Evolutionary conservation across 2,113 vertebrate species (phyloP).

Genomic region (Pelmatolapia mariae): DNA sequence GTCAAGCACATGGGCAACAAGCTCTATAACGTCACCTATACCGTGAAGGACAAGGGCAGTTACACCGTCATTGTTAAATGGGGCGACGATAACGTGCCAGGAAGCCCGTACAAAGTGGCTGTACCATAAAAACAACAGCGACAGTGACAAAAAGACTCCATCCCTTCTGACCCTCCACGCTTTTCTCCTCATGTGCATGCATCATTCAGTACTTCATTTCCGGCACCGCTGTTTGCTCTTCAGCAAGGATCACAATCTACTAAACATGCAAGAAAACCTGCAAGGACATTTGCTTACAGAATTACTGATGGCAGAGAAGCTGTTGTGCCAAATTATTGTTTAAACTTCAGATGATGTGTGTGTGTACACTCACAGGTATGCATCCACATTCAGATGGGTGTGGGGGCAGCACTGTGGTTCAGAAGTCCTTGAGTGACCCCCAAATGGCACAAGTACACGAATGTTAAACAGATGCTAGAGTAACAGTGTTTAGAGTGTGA

Average conservation of each 20-base stretch:
- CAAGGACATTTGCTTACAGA: constrained; percentile 40
- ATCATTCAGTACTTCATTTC: neutral
- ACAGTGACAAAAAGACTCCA: constrained; percentile 7
- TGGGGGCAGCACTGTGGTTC: constrained; percentile 1
- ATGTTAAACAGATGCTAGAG: constrained; percentile 28
- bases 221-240: neutral
- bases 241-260: neutral
- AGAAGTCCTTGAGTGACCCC: neutral
- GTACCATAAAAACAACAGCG: constrained; percentile 62
- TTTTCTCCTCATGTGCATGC: neutral
- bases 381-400: neutral
- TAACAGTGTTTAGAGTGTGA: constrained; percentile 48
- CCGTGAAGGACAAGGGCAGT: constrained; percentile 88
- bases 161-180: neutral
- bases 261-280: constrained; percentile 41
- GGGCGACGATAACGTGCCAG: constrained; percentile 86
- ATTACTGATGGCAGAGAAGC: constrained; percentile 9
- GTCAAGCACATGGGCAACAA: constrained; percentile 91
- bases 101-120: constrained; percentile 87
- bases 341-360: constrained; percentile 16
- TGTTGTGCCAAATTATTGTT: constrained; percentile 56
- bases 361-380: neutral
- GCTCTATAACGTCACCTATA: constrained; percentile 90
- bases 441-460: constrained; percentile 3
- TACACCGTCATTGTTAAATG: constrained; percentile 92